A percentile compares a stretch with the other conserved stretches of the same genome.
Conservation (phyloP, 2,797 vertebrate genomes). For the Anolis apletophallus region DNA sequence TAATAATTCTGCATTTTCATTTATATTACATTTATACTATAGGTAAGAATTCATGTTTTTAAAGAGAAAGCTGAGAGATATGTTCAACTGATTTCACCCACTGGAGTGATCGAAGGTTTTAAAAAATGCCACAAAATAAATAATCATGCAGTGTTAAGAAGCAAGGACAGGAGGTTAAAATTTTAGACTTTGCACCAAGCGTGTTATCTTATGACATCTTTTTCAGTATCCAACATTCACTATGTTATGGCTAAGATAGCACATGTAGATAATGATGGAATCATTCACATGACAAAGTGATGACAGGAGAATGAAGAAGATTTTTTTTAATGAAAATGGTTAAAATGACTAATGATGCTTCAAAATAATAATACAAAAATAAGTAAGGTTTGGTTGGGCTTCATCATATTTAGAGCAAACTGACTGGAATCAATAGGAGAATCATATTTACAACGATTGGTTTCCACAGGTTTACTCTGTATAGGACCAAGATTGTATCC, state of each 20-base stretch:
- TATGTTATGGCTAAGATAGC: conserved; percentile 29
- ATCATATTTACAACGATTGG: not conserved
- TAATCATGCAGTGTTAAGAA: conserved; percentile 69
- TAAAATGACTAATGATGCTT: conserved; percentile 55
- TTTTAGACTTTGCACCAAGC: conserved; percentile 81
- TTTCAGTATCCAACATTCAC: conserved; percentile 55
- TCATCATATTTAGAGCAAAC: not conserved
- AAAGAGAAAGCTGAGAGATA: conserved; percentile 75
- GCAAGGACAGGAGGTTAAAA: conserved; percentile 66
- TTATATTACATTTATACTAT: conserved; percentile 24
- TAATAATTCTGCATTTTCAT: conserved; percentile 30
- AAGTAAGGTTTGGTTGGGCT: no score
- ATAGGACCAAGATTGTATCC: not conserved
- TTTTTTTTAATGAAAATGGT: conserved; percentile 68
- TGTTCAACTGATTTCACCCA: conserved; percentile 50
- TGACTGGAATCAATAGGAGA: not conserved
- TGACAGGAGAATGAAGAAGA: conserved; percentile 58
- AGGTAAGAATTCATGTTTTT: not conserved
- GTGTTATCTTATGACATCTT: conserved; percentile 13
- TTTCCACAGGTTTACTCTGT: not conserved
- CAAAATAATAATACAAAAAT: conserved; percentile 50
- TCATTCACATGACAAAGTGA: conserved; percentile 49
- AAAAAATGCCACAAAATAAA: conserved; percentile 3
- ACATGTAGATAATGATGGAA: conserved; percentile 59
- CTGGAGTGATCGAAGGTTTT: not conserved